phyloP scores from a whole-genome alignment of 2,888 invertebrate species.

The Drosophila birchii region DNA sequence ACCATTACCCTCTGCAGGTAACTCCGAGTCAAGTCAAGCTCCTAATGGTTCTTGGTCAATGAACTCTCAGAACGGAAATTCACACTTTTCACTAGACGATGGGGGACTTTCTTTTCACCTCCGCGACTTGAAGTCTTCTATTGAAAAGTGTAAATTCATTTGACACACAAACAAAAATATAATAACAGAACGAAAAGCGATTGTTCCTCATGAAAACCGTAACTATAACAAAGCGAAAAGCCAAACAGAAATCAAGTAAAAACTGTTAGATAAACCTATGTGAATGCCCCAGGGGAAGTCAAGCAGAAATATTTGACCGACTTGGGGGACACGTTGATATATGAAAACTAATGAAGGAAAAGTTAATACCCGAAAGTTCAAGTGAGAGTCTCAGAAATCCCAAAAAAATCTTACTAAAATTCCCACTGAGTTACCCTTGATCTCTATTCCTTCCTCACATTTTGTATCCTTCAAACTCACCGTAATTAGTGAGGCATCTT shows the following conservation, averaged over 20 bases:
- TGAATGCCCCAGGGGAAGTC: conserved; percentile 53
- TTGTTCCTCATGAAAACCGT: conserved; percentile 8
- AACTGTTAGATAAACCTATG: conserved; percentile 48
- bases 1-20: conserved; percentile 19
- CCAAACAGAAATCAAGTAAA: conserved; percentile 24
- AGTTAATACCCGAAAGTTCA: neutral
- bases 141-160: conserved; percentile 73
- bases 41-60: conserved; percentile 52
- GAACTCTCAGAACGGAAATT: conserved; percentile 58
- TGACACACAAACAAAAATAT: conserved; percentile 63
- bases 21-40: neutral
- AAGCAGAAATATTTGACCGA: conserved; percentile 21
- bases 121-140: conserved; percentile 1
- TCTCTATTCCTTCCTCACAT: too few species aligned
- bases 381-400: too few species aligned
- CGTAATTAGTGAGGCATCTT: conserved; percentile 84
- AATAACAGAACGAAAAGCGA: conserved; percentile 36
- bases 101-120: conserved; percentile 60
- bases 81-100: conserved; percentile 2
- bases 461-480: conserved; percentile 60
- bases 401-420: too few species aligned
- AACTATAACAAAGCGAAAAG: conserved; percentile 24
- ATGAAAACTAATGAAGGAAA: neutral
- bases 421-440: too few species aligned
- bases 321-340: conserved; percentile 3